Base-by-base conservation (phyloP, 2,888 invertebrate species). In the Hecatera dysodea region DNA sequence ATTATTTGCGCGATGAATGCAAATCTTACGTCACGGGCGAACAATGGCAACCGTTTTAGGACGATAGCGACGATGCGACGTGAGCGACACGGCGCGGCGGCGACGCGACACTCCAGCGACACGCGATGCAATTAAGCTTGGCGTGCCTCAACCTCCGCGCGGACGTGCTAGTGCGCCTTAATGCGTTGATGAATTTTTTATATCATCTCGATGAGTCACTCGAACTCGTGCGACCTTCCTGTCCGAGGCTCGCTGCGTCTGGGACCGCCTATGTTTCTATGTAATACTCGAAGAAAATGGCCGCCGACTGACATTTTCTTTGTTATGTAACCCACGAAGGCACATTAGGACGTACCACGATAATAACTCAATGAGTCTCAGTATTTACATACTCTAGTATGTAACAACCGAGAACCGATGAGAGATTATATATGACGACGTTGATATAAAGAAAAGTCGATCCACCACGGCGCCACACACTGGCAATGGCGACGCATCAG, bases 71-170 rank as follows among this genome's bases (percentile, higher is more conserved):
- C 5, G 15, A 27, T 12, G 22, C 17, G 2, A n/a, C 24, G 50
- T 19, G n/a, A 48, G 7, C 17, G 33, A 52, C 27, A 15, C 27
- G 27, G 7, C 29, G 17, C 27, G n/a, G n/a, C 8, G 19, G 9
- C 19, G 44, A 6, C 44, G 44, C 42, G 42, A 7, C 44, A 11
- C 19, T 39, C 39, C 15, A 39, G 19, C 27, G 9, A n/a, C 29
- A 22, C 15, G n/a, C 50, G 44, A 33, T 24, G n/a, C 48, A 52
- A 36, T 57, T 24, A 78, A 83, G 0, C 86, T 86, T 29, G 72
- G 83, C 44, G 91, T 87, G 62, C 91, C 93, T 92, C 88, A 39
- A 75, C 19, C 64, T 62, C 70, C 29, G 64, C 29, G 57, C 36
- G 46, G 53, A 75, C 85, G 83, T 82, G 80, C 75, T 12, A 33